Evolutionary conservation across 1,140 invertebrate genomes (phyloP).

Genomic region (Euwallacea fornicatus): DNA sequence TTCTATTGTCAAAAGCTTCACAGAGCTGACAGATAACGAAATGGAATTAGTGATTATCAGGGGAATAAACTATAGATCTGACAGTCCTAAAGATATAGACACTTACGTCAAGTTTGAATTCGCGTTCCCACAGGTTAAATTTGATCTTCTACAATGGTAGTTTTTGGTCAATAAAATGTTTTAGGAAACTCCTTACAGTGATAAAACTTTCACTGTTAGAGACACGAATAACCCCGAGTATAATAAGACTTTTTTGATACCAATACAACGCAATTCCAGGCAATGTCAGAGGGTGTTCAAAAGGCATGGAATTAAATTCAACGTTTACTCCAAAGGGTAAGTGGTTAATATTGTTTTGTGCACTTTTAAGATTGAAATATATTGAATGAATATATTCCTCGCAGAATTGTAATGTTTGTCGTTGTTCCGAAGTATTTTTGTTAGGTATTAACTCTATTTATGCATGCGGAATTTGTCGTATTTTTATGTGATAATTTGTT

Average conservation of each 20-base stretch:
- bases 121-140: conserved; percentile 81
- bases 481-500: background rate
- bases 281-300: conserved; percentile 85
- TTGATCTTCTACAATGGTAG: background rate
- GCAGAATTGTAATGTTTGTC: no score
- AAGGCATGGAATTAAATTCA: conserved; percentile 83
- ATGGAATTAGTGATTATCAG: conserved; percentile 84
- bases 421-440: no score
- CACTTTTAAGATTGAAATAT: background rate
- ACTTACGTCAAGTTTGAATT: conserved; percentile 95
- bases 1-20: conserved; percentile 89
- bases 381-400: no score
- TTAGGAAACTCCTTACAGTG: conserved; percentile 76
- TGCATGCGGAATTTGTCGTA: background rate
- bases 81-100: conserved; percentile 86
- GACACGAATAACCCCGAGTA: conserved; percentile 90
- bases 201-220: conserved; percentile 77
- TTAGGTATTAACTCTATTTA: no score
- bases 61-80: conserved; percentile 84
- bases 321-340: conserved; percentile 93
- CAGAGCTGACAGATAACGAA: conserved; percentile 89
- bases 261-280: conserved; percentile 77
- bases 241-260: conserved; percentile 73
- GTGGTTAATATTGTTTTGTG: conserved; percentile 39
- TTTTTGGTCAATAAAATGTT: conserved; percentile 1